Conservation (phyloP, 2,888 invertebrate genomes). For the Rhamnusium bicolor region DNA sequence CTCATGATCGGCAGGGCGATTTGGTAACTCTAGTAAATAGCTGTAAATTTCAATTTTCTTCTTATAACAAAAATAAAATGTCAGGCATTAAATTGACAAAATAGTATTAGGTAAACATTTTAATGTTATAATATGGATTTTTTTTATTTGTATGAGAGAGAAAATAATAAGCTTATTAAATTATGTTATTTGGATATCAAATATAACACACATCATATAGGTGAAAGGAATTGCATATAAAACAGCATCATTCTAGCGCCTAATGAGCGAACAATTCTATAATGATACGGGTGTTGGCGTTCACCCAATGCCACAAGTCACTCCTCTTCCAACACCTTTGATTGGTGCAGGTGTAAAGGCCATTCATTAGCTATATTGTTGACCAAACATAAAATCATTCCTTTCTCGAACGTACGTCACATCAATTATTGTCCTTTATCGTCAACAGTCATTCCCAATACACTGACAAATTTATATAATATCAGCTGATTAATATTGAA, state of each 20-base stretch:
- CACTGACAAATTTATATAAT: constrained; percentile 27
- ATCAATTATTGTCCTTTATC: constrained; percentile 27
- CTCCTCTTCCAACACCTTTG: constrained; percentile 42
- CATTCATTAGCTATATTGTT: constrained; percentile 42
- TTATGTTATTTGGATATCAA: constrained; percentile 7
- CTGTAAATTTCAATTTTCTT: too few species aligned
- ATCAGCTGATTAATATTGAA: constrained; percentile 20
- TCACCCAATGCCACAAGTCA: constrained; percentile 44
- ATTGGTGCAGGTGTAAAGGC: constrained; percentile 44
- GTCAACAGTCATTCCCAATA: neutral
- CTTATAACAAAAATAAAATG: too few species aligned
- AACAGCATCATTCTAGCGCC: constrained; percentile 13
- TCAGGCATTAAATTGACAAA: neutral
- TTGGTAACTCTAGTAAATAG: too few species aligned
- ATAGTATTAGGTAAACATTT: neutral
- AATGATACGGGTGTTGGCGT: constrained; percentile 46
- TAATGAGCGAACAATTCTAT: constrained; percentile 40
- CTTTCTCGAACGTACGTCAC: constrained; percentile 22
- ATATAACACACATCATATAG: constrained; percentile 18
- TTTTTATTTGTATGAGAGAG: neutral
- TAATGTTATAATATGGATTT: neutral
- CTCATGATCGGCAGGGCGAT: too few species aligned
- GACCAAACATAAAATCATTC: constrained; percentile 33
- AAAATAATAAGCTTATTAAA: constrained; percentile 19
- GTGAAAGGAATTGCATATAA: constrained; percentile 32